phyloP scores from a whole-genome alignment of 2,797 vertebrate genomes.

The Remorina albescens region DNA sequence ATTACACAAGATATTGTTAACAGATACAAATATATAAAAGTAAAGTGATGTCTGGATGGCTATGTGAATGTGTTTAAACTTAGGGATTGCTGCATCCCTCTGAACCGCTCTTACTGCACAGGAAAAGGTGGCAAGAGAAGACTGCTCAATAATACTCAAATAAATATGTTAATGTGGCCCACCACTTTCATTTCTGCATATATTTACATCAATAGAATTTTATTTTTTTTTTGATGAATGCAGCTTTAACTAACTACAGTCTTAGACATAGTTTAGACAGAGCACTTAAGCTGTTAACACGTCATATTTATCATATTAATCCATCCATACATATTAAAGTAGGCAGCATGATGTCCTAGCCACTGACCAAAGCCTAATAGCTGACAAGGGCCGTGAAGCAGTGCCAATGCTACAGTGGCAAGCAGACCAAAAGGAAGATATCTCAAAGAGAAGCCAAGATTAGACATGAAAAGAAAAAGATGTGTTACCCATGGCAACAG shows the following conservation, averaged over 20 bases:
- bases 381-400: slow-evolving; percentile 64
- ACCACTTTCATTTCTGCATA: not conserved
- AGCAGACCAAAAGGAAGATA: slow-evolving; percentile 69
- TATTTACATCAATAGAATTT: slow-evolving; percentile 15
- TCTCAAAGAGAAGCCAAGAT: slow-evolving; percentile 79
- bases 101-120: not conserved
- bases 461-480: slow-evolving; percentile 77
- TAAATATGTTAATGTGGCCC: not conserved
- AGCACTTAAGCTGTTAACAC: slow-evolving; percentile 1
- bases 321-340: slow-evolving; percentile 15
- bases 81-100: not conserved
- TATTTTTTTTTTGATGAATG: not conserved
- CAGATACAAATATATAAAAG: too few relatives aligned
- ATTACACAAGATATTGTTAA: too few relatives aligned
- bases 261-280: slow-evolving; percentile 12
- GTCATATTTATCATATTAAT: slow-evolving; percentile 40
- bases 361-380: slow-evolving; percentile 51
- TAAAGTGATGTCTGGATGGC: too few relatives aligned
- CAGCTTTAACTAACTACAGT: slow-evolving; percentile 21
- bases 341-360: slow-evolving; percentile 42
- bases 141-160: not conserved
- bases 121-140: not conserved
- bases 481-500: slow-evolving; percentile 86
- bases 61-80: too few relatives aligned
- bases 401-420: slow-evolving; percentile 61